These are phyloP conservation scores for Diarsia dahlii DNA, from an alignment of 2,888 invertebrate genomes.

Conservation along the genomic window DNA sequence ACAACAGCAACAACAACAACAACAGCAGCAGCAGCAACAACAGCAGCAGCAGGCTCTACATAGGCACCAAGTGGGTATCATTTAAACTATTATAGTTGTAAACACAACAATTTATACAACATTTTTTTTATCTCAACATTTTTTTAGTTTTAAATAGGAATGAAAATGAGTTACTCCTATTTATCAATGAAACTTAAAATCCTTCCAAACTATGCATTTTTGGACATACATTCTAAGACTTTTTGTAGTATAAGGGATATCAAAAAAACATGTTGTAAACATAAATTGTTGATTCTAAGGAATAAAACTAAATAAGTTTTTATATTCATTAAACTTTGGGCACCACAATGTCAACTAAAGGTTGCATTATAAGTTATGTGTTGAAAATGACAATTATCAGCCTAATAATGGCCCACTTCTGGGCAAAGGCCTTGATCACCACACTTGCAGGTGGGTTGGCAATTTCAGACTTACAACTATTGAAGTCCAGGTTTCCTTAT, in stretches of 20 bases:
- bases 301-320: not conserved
- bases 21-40: slow-evolving; percentile 76
- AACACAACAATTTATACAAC: not conserved
- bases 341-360: slow-evolving; percentile 7
- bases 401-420: not conserved
- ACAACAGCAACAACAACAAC: slow-evolving; percentile 80
- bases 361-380: slow-evolving; percentile 27
- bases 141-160: too few species aligned
- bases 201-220: too few species aligned
- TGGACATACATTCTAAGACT: too few species aligned
- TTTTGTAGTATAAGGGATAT: too few species aligned
- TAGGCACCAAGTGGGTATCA: slow-evolving; percentile 75
- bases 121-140: too few species aligned
- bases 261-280: too few species aligned
- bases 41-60: slow-evolving; percentile 80
- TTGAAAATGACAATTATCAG: slow-evolving; percentile 14
- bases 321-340: slow-evolving; percentile 6
- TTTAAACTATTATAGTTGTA: slow-evolving; percentile 12
- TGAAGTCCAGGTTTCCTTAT: not conserved
- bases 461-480: not conserved
- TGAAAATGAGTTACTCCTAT: too few species aligned
- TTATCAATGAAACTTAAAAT: too few species aligned
- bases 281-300: not conserved
- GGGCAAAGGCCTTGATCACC: not conserved
- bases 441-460: not conserved